phyloP scores from a whole-genome alignment of 2,113 vertebrate species.

The Macquaria australasica region DNA sequence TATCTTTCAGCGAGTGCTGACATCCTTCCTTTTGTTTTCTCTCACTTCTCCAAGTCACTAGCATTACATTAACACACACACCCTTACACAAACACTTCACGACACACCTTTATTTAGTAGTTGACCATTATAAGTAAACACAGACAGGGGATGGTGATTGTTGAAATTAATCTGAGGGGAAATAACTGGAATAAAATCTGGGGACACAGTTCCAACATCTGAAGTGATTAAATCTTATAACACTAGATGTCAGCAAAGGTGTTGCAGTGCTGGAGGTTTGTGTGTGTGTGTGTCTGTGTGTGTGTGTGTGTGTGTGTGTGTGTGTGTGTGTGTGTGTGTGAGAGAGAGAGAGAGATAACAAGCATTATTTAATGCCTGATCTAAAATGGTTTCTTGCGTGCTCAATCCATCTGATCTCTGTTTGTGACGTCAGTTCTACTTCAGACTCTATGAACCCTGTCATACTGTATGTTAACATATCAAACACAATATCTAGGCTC shows the following conservation, averaged over 20 bases:
- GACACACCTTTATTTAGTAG: not conserved
- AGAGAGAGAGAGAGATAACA: not conserved
- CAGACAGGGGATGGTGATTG: not conserved
- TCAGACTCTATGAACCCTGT: not conserved
- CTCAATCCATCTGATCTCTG: not conserved
- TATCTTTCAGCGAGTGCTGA: not conserved
- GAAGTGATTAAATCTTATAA: constrained; percentile 31
- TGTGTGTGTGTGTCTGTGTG: not conserved
- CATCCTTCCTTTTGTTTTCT: not conserved
- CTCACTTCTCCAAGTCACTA: too few species aligned
- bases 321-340: not conserved
- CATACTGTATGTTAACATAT: not conserved
- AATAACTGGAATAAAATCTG: not conserved
- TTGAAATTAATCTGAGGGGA: not conserved
- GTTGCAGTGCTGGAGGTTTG: constrained; percentile 2
- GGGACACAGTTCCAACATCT: not conserved
- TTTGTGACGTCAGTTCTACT: not conserved
- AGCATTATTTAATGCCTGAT: not conserved
- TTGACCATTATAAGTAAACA: not conserved
- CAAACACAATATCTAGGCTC: not conserved
- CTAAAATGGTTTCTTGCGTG: not conserved
- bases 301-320: not conserved
- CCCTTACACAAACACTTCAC: not conserved
- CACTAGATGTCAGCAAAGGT: constrained; percentile 74
- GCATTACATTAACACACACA: not conserved